Base-by-base conservation (phyloP, 2,888 invertebrate genomes). In the Dynastes tityus region DNA sequence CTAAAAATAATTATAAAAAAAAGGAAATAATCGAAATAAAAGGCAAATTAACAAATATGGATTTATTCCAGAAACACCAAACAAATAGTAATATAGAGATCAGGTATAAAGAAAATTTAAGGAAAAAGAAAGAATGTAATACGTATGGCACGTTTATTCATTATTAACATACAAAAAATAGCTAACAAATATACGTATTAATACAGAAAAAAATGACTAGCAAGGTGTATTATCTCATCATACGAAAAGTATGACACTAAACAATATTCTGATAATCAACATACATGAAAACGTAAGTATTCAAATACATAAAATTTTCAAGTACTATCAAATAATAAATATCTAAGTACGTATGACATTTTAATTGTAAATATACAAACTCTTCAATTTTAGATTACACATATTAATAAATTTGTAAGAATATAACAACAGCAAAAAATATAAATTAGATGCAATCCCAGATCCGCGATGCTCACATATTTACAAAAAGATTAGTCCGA, bases 131-230 rank as follows among this genome's bases (percentile, higher is more conserved):
- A 22, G 3, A 55, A 22, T 55, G 22, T 55, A 55, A 22, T 22
- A 22, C 8, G 16, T 74, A 74, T 58, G 61, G 45, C 73, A 74
- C 61, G 61, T 61, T 74, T 71, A 78, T 71, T 78, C 40, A 65
- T 63, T 78, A 78, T 71, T 64, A 78, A 78, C 64, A 78, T 73
- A 78, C 67, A 78, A 78, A 78, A 78, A 55, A 74, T 67, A 74
- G 37, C 22, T 76, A 76, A 79, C 76, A 76, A 76, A 76, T 76
- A 70, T 78, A 76, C 49, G 22, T 49, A 65, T 68, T 78, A 75
- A 78, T 64, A 73, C 70, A 70, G 53, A 64, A 75, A 75, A 16
- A 79, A 76, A 79, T 79, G 79, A 79, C 79, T 79, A 78, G 78
- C 75, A 79, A 76, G 64, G 79, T 76, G 76, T 61, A 37, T 53